Base-by-base conservation (phyloP, 2,888 invertebrate species). In the Apodemia hepburni region DNA sequence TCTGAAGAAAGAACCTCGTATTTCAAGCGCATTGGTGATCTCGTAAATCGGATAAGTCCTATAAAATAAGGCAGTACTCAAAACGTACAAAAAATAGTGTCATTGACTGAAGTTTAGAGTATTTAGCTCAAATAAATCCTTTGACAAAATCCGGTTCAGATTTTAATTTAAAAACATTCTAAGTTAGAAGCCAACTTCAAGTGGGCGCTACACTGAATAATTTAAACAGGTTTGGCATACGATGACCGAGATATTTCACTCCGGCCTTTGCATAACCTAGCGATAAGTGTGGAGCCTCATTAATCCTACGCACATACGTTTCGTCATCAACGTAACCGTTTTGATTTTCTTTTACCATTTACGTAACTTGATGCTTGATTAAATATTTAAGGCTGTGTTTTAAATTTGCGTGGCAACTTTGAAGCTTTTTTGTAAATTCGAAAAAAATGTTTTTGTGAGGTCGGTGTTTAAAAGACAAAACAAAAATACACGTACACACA, bases 181-280 rank as follows among this genome's bases (percentile, higher is more conserved):
- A 42, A 42, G 42, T 42, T 42, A 42, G 42, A 42, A 42, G 27
- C 12, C 27, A 54, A 54, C 51, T 12, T 27, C 22, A 54, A 27
- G 47, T 64, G 64, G 66, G 61, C 61, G 54, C 61, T 58, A 61
- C 64, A 61, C 17, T 54, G 51, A 54, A 22, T 54, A 54, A 11
- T 54, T 54, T 54, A 54, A 54, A 66, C 61, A 27, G 29, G 59
- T 61, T 60, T 70, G 63, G 72, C 71, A 70, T 62, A 59, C 66
- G 38, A 58, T 62, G 73, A 70, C 74, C 73, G 71, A 74, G 76
- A 77, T 75, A 76, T 75, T 76, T 77, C 68, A 75, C 76, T 75
- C 72, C 68, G 68, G 73, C 65, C 75, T 77, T 81, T 78, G 74
- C 79, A 77, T 79, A 80, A 80, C 73, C 70, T 70, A 63, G 66